A percentile compares a stretch with the other conserved stretches of the same genome.
These are phyloP conservation scores for Collichthys lucidus DNA, from an alignment of 2,113 vertebrate genomes.

Conservation along the genomic window DNA sequence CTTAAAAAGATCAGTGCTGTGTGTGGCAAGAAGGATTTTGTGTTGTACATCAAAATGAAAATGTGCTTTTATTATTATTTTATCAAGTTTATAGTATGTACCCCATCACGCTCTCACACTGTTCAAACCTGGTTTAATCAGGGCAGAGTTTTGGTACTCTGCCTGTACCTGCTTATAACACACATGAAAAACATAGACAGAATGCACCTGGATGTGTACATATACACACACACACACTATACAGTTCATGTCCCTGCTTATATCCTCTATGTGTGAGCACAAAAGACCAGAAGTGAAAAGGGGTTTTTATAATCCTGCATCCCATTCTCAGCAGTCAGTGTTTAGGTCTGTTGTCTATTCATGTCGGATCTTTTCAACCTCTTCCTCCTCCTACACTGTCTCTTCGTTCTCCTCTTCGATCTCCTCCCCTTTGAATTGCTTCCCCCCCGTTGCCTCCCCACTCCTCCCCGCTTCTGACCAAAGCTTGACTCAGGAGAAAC, in stretches of 20 bases:
- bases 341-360: conserved; percentile 56
- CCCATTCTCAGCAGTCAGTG: conserved; percentile 45
- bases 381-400: conserved; percentile 51
- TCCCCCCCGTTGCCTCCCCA: conserved; percentile 24
- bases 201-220: not conserved
- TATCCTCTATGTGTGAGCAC: not conserved
- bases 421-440: conserved; percentile 42
- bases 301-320: conserved; percentile 49
- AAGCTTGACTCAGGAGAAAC: conserved; percentile 81
- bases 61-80: conserved; percentile 3
- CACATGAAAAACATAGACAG: not conserved
- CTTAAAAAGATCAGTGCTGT: not conserved
- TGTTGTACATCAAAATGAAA: not conserved
- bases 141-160: too few relatives aligned
- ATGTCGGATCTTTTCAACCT: conserved; percentile 52
- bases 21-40: not conserved
- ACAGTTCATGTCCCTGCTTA: not conserved
- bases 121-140: not conserved
- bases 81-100: not conserved
- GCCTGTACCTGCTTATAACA: not conserved
- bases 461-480: conserved; percentile 60
- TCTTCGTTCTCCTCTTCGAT: conserved; percentile 59
- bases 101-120: not conserved
- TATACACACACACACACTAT: not conserved
- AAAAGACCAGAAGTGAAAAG: conserved; percentile 22